Evolutionary conservation across 2,888 invertebrate genomes (phyloP), one percentile per base, ranked within the genome.

Genomic region (Phasia obesa): DNA sequence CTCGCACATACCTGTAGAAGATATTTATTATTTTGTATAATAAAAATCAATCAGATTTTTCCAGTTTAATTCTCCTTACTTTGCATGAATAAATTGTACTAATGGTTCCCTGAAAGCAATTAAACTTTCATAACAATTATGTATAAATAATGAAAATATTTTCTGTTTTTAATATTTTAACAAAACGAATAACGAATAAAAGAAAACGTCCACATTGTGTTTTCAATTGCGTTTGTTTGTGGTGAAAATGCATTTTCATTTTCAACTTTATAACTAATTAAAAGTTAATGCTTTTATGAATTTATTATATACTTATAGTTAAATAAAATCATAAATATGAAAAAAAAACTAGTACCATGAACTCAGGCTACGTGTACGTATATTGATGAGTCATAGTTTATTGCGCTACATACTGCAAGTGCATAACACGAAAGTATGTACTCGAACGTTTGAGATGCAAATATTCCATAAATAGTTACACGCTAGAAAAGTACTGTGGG

Each of bases 201-300:
- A 25, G 15, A 42, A 13, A 17, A 27, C 0, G 13, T 13, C 13
- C 17, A 44, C 44, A 62, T 62, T 27, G 17, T 47, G 44, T 47
- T 62, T 47, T 31, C 7, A 47, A 47, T 23, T 44, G 17, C 3
- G n/a, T 11, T n/a, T 42, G n/a, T 15, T 44, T 21, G 15, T 13
- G 44, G 21, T 27, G n/a, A n/a, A n/a, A n/a, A n/a, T n/a, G n/a
- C n/a, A n/a, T 31, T 31, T 31, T 31, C 9, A 7, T 31, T 57
- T 35, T 13, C 21, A 55, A 57, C 49, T 65, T 74, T 55, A 55
- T 35, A 73, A 79, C 73, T 73, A 79, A 79, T 79, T 73, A 65
- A 79, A 79, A 31, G 67, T 65, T 73, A 73, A 67, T 59, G 65
- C 25, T 13, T 73, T 57, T 51, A 65, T 60, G 38, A 4, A 59